A percentile compares a stretch with the other conserved stretches of the same genome.
Conservation (phyloP, 2,888 invertebrate genomes). For the Tiliacea aurago region DNA sequence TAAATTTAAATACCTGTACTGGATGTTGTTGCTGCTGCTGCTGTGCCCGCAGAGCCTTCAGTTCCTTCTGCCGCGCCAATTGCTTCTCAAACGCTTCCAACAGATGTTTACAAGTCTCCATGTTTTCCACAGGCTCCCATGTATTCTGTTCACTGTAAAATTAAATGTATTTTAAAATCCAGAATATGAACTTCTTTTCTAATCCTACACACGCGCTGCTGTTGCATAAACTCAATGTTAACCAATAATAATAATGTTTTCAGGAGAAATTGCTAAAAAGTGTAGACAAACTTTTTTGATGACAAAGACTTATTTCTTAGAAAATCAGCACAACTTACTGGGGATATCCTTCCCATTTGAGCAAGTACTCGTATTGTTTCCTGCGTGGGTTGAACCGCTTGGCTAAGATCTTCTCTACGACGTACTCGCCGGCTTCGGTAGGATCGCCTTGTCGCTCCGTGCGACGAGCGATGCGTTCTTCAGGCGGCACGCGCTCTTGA, state of each 20-base stretch:
- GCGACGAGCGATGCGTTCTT: constrained; percentile 87
- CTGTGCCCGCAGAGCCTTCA: constrained; percentile 90
- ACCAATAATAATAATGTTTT: neutral
- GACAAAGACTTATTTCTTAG: neutral
- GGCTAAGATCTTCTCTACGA: constrained; percentile 95
- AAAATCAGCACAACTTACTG: constrained; percentile 88
- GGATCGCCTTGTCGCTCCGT: constrained; percentile 82
- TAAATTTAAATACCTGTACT: constrained; percentile 75
- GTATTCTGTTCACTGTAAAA: constrained; percentile 93
- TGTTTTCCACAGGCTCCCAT: constrained; percentile 95
- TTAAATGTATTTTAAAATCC: neutral
- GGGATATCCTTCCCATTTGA: constrained; percentile 96
- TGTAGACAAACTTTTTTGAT: neutral
- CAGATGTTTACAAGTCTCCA: constrained; percentile 94
- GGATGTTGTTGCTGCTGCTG: constrained; percentile 82
- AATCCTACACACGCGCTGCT: neutral
- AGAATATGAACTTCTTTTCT: neutral
- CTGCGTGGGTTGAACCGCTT: constrained; percentile 95
- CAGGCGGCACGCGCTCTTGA: constrained; percentile 87
- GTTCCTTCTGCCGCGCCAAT: constrained; percentile 93
- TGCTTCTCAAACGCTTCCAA: constrained; percentile 95
- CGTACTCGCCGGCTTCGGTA: constrained; percentile 91
- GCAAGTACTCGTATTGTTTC: constrained; percentile 95
- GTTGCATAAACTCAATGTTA: neutral
- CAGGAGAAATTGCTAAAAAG: neutral